phyloP scores from a whole-genome alignment of 2,888 invertebrate genomes.

The Lycocerus yunnanus region DNA sequence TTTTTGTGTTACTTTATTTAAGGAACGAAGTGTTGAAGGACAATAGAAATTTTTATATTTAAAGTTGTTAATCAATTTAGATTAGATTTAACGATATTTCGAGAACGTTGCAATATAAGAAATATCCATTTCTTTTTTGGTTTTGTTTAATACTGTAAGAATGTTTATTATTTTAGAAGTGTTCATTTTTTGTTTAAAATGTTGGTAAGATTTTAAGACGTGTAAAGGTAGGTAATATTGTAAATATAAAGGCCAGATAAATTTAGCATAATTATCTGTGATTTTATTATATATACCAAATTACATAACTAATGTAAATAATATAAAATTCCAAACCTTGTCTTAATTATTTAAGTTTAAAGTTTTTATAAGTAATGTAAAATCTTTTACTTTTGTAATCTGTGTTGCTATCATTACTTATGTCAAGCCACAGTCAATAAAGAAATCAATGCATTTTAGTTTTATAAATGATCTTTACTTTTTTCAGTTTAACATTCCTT shows the following conservation, averaged over 20 bases:
- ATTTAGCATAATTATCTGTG: slow-evolving; percentile 53
- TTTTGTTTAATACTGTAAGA: slow-evolving; percentile 17
- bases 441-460: slow-evolving; percentile 19
- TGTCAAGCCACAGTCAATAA: slow-evolving; percentile 48
- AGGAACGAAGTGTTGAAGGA: slow-evolving; percentile 11
- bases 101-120: slow-evolving; percentile 20
- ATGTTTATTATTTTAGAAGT: slow-evolving; percentile 7
- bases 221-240: slow-evolving; percentile 25
- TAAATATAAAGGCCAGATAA: slow-evolving; percentile 50
- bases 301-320: slow-evolving; percentile 39
- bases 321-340: slow-evolving; percentile 30
- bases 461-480: background rate
- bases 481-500: background rate
- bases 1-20: background rate
- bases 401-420: slow-evolving; percentile 45
- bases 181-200: slow-evolving; percentile 11
- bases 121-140: slow-evolving; percentile 14
- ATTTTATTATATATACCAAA: slow-evolving; percentile 52
- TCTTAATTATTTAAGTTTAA: slow-evolving; percentile 48
- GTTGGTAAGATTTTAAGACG: slow-evolving; percentile 16
- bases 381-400: slow-evolving; percentile 54
- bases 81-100: background rate
- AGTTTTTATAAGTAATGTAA: slow-evolving; percentile 49
- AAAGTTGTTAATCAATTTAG: background rate
- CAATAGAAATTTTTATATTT: slow-evolving; percentile 26